Percentiles rank a stretch among this genome's conserved stretches.
These are phyloP conservation scores for Suncus etruscus DNA, from an alignment of 2,113 vertebrate genomes.

Conservation along the genomic window DNA sequence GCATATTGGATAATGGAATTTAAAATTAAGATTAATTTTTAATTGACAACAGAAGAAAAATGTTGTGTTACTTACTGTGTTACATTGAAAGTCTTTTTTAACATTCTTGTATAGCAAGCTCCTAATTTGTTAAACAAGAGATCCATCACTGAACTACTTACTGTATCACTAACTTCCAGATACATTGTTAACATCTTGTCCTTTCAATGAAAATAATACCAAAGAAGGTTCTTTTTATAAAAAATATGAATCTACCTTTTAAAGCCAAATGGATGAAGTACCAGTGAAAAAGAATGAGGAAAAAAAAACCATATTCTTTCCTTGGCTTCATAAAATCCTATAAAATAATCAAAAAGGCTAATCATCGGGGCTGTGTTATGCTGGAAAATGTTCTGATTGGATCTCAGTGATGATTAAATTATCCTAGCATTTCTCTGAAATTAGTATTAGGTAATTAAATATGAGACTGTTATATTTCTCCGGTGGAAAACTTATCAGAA, in stretches of 20 bases:
- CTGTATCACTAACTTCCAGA: neutral
- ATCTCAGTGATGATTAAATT: slow-evolving; percentile 60
- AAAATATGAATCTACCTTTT: slow-evolving; percentile 25
- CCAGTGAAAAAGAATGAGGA: neutral
- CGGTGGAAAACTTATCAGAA: slow-evolving; percentile 48
- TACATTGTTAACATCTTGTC: neutral
- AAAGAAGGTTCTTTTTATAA: slow-evolving; percentile 9
- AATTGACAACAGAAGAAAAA: slow-evolving; percentile 46
- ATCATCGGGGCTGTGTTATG: slow-evolving; percentile 52
- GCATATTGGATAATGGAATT: neutral
- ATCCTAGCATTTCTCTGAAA: slow-evolving; percentile 50
- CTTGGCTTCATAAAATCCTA: slow-evolving; percentile 42
- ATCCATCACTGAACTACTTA: neutral
- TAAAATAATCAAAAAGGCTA: slow-evolving; percentile 29
- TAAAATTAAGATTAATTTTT: slow-evolving; percentile 45
- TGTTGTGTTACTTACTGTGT: neutral
- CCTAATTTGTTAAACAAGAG: slow-evolving; percentile 39
- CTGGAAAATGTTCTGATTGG: slow-evolving; percentile 9
- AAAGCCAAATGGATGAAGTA: slow-evolving; percentile 35
- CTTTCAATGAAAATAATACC: slow-evolving; percentile 35
- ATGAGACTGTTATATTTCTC: slow-evolving; percentile 38
- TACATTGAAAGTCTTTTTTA: slow-evolving; percentile 39
- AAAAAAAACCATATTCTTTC: neutral
- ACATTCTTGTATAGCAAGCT: slow-evolving; percentile 6
- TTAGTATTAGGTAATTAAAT: slow-evolving; percentile 47